Evolutionary conservation across 2,113 vertebrate genomes (phyloP), one percentile per base, ranked within the genome.

Genomic region (Pluvianellus socialis): DNA sequence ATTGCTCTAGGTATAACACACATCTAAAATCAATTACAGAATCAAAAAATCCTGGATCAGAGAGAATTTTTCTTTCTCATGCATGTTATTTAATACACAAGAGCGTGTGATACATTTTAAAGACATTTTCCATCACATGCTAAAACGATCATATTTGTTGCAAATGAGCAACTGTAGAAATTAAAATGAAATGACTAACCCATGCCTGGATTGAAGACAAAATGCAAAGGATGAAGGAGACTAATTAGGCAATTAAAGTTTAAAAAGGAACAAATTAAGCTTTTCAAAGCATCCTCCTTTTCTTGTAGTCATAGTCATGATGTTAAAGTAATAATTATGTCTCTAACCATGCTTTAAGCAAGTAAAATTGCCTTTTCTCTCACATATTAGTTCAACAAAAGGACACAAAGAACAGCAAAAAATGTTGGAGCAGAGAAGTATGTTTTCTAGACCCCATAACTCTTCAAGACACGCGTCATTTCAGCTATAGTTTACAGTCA

Each of bases 21-120:
- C 35, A 61, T 35, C 73, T 70, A 91, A 95, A 97, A 95, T 66
- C 66, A 92, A 85, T 92, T 95, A 90, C 4, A 75, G 53, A 66
- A 42, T 5, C 1, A 85, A 89, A 68, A 88, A 58, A 38, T 73
- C 33, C 28, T 58, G 62, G 33, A 87, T 55, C 42, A 86, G 38
- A 63, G 14, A 55, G 45, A 74, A 62, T 33, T 85, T 38, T 91
- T 32, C 45, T 87, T 56, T 87, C 68, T 87, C 62, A 58, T 47
- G 30, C 12, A 61, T 30, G 33, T 79, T 53, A 81, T 76, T 71
- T 87, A 92, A 88, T 62, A 88, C 38, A 86, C 75, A 68, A 88
- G 49, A 56, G 70, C 35, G 22, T 45, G 56, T 95, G 53, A 79
- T 65, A 20, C 9, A 44, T 94, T 90, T 94, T 73, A 63, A 93